A percentile compares a stretch with the other conserved stretches of the same genome.
Evolutionary conservation across 2,113 vertebrate species (phyloP).

Genomic region (Leptocoma aspasia): DNA sequence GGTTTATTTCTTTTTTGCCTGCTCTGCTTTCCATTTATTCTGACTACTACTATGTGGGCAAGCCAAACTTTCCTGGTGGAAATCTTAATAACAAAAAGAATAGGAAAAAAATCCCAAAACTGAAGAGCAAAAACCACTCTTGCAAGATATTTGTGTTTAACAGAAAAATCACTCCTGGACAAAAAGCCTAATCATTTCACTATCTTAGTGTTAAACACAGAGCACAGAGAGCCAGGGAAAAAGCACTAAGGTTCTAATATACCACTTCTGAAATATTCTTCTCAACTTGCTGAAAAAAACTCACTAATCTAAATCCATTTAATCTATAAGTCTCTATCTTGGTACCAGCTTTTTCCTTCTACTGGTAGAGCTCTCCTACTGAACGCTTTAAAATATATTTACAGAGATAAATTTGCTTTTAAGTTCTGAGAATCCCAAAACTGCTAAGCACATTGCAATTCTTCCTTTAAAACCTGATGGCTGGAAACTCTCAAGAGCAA

Average conservation of each 20-base stretch:
- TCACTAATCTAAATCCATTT: neutral
- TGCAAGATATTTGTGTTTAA: neutral
- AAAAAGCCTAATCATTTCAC: neutral
- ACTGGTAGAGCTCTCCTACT: neutral
- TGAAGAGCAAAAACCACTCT: neutral
- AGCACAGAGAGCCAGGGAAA: neutral
- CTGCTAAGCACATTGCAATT: neutral
- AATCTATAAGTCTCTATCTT: neutral
- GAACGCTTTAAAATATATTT: neutral
- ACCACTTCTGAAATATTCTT: neutral
- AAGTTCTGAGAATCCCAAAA: neutral
- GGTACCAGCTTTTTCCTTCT: neutral
- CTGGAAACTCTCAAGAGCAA: neutral
- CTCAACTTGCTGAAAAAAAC: neutral
- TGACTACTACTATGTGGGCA: neutral
- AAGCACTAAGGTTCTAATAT: neutral
- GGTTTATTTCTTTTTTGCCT: neutral
- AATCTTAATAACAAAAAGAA: neutral
- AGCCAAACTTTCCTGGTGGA: neutral
- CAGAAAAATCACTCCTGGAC: neutral
- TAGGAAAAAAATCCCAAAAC: neutral
- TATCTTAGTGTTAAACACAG: neutral
- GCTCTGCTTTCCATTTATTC: neutral
- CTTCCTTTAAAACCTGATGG: neutral
- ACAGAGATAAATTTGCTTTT: neutral